Percentiles rank a stretch among this genome's conserved stretches.
Evolutionary conservation across 2,797 vertebrate genomes (phyloP).

Genomic region (Chelmon rostratus): DNA sequence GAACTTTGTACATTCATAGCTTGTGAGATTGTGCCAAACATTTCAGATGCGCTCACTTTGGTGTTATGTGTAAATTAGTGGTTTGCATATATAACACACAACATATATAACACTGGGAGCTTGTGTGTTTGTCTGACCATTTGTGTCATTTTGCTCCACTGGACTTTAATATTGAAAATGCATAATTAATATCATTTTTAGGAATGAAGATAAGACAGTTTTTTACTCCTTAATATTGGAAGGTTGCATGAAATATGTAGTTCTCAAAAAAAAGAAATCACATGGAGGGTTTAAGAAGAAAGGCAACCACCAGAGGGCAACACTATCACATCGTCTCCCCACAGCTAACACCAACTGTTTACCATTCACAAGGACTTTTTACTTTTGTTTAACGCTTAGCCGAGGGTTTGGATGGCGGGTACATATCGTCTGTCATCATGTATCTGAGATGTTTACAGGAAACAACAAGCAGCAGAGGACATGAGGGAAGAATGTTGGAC

Average conservation of each 20-base stretch:
- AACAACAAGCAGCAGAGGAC: neutral
- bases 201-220: neutral
- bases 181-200: neutral
- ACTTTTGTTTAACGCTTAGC: neutral
- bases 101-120: neutral
- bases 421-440: no score
- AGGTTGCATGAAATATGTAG: neutral
- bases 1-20: neutral
- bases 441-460: constrained; percentile 13
- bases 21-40: neutral
- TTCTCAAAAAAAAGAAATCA: neutral
- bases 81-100: neutral
- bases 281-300: neutral
- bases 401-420: neutral
- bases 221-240: neutral
- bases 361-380: constrained; percentile 3
- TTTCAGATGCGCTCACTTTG: neutral
- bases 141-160: constrained; percentile 4
- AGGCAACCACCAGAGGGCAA: constrained; percentile 53
- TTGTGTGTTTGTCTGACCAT: neutral
- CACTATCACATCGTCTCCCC: constrained; percentile 2
- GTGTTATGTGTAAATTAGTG: neutral
- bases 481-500: neutral
- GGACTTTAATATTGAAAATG: neutral
- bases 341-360: neutral